phyloP scores from a whole-genome alignment of 2,797 vertebrate species.

The Gorsachius magnificus region DNA sequence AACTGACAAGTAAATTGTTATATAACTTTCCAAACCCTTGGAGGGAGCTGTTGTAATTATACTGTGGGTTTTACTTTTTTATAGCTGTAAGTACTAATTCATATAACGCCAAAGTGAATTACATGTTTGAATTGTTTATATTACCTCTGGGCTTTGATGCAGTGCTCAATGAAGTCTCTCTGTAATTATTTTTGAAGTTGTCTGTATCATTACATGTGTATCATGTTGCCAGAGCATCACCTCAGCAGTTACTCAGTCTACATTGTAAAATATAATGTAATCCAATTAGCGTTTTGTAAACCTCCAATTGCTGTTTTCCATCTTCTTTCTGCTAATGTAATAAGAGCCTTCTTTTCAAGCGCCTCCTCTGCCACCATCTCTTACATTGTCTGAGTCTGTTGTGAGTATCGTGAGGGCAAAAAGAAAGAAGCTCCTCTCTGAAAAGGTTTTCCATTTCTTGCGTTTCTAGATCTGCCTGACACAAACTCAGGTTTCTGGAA shows the following conservation, averaged over 20 bases:
- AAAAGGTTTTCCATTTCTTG: neutral
- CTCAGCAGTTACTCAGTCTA: neutral
- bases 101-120: neutral
- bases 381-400: neutral
- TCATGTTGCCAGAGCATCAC: neutral
- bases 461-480: neutral
- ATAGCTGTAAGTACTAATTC: neutral
- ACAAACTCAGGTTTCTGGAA: neutral
- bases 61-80: neutral
- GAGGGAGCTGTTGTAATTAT: neutral
- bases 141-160: neutral
- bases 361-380: neutral
- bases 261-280: neutral
- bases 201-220: neutral
- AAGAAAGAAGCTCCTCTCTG: neutral
- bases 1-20: constrained; percentile 5
- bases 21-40: neutral
- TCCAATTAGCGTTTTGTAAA: neutral
- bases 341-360: neutral
- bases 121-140: neutral
- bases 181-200: constrained; percentile 12
- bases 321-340: neutral
- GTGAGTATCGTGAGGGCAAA: neutral
- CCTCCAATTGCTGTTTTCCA: neutral
- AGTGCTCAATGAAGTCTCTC: neutral